These are phyloP conservation scores for Nannoperca obscura DNA, from an alignment of 2,797 vertebrate genomes.

Conservation along the genomic window DNA sequence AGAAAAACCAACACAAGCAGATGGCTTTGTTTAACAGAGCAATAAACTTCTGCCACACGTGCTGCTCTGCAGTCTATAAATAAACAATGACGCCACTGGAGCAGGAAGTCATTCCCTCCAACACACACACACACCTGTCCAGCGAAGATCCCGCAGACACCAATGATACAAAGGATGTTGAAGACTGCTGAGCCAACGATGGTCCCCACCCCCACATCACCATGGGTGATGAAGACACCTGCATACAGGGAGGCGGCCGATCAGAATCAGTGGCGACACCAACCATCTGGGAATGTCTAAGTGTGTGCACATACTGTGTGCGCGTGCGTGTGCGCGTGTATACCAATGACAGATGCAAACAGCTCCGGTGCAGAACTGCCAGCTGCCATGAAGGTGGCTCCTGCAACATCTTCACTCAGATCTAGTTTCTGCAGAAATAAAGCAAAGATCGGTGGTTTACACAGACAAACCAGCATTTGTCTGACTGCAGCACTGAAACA, in stretches of 20 bases:
- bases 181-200: conserved; percentile 98
- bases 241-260: conserved; percentile 58
- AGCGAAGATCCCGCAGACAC: conserved; percentile 96
- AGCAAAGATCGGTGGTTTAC: neutral
- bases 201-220: conserved; percentile 97
- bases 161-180: conserved; percentile 98
- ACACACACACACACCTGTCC: conserved; percentile 90
- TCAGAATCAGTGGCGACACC: conserved; percentile 53
- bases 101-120: conserved; percentile 49
- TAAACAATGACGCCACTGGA: conserved; percentile 55
- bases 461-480: accelerated
- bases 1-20: conserved; percentile 44
- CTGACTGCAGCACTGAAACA: neutral
- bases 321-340: neutral
- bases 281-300: conserved; percentile 60
- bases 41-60: conserved; percentile 46
- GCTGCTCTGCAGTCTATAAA: conserved; percentile 56
- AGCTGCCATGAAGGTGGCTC: conserved; percentile 99
- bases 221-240: conserved; percentile 99
- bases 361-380: conserved; percentile 98
- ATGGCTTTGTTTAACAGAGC: conserved; percentile 56
- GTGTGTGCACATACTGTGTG: conserved; percentile 1
- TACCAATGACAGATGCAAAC: conserved; percentile 97
- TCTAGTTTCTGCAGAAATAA: conserved; percentile 90
- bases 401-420: conserved; percentile 97